phyloP scores from a whole-genome alignment of 2,797 vertebrate genomes.

The Paramormyrops hopkinsi region DNA sequence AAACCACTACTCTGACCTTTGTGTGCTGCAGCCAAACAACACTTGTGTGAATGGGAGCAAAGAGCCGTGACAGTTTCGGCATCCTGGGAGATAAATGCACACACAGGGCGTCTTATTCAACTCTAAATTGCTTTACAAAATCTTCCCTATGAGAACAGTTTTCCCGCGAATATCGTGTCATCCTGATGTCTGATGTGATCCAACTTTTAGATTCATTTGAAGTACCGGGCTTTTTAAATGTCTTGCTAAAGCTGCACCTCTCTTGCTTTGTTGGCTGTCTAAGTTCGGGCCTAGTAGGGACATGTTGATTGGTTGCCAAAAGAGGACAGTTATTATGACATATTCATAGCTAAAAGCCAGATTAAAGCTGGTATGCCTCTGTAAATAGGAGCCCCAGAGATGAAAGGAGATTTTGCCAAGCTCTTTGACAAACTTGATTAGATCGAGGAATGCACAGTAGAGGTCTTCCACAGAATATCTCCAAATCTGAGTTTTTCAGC shows the following conservation, averaged over 20 bases:
- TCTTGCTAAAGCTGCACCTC: background rate
- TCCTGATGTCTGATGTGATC: background rate
- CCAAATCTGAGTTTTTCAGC: background rate
- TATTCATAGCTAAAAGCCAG: background rate
- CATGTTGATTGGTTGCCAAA: background rate
- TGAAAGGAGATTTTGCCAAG: background rate
- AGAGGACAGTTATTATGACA: background rate
- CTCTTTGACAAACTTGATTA: background rate
- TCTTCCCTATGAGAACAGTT: background rate
- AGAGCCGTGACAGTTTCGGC: background rate
- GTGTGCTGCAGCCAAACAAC: background rate
- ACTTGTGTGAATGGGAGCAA: background rate
- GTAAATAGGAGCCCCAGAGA: background rate
- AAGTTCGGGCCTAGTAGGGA: background rate
- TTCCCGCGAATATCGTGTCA: background rate
- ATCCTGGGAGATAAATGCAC: background rate
- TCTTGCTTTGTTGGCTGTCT: background rate
- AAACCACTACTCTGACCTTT: background rate
- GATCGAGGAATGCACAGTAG: background rate
- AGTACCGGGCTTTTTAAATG: background rate
- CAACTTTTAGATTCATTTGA: background rate
- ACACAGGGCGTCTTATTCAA: background rate
- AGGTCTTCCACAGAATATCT: background rate
- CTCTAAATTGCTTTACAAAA: background rate
- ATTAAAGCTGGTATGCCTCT: background rate